Evolutionary conservation across 1,140 invertebrate genomes (phyloP), one percentile per base, ranked within the genome.

Genomic region (Drosophila truncata): DNA sequence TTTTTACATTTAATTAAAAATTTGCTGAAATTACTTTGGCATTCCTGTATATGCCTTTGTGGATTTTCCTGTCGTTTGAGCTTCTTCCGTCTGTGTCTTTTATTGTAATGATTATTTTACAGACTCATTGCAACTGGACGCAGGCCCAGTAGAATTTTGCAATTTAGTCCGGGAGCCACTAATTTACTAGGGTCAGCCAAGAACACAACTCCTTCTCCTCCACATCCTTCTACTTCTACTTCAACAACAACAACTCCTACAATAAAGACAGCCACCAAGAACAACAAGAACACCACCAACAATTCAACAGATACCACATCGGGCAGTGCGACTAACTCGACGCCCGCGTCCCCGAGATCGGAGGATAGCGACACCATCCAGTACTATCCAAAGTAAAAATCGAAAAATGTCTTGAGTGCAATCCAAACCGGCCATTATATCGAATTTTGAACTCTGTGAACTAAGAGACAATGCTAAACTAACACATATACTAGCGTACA

Each of bases 121-220:
- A 92, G 91, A 83, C 91, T 92, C 33, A 80, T 92, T 78, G 75
- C 82, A 62, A 92, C 90, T 72, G 91, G 91, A 78, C 91, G 91
- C 77, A 91, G 91, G 60, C 91, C 91, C 50, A 92, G 91, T 92
- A 90, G 80, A 91, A 72, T 92, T 70, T 82, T 92, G 67, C 86
- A 91, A 76, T 80, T 81, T 82, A 92, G 82, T 81, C 84, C 91
- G 47, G 84, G 81, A 81, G 73, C 85, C 72, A 78, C 66, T 73
- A 87, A 73, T 69, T 84, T 84, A 44, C 78, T 91, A 81, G 83
- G 78, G 55, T 74, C 82, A 61, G 63, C 65, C 61, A 70, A 55
- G 67, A 66, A 71, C 49, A 75, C 74, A 76, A 72, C 42, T 47
- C 65, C 64, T 69, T 44, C 55, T 66, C 61, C 69, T 70, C 55